phyloP scores from a whole-genome alignment of 2,888 invertebrate species.

The Melieria picta region DNA sequence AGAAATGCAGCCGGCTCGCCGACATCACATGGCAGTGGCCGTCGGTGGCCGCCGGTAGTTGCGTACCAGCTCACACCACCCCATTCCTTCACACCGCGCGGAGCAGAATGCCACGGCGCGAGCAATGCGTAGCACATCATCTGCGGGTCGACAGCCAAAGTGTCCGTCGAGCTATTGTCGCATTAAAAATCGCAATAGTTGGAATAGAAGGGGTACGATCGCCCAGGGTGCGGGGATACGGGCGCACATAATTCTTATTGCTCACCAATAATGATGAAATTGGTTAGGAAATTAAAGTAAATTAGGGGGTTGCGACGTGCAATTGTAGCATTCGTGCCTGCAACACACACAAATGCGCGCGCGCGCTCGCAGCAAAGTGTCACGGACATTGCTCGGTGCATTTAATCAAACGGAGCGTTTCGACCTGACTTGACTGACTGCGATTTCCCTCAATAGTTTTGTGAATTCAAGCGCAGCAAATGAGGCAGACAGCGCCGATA shows the following conservation, averaged over 20 bases:
- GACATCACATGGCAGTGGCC: background rate
- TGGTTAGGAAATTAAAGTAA: conserved; percentile 24
- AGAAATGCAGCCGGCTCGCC: background rate
- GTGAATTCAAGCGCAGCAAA: conserved; percentile 19
- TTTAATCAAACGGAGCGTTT: too few species aligned
- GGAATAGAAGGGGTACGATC: background rate
- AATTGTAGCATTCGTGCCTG: background rate
- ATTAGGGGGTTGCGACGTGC: conserved; percentile 19
- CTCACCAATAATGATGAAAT: conserved; percentile 23
- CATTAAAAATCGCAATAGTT: background rate
- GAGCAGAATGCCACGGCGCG: too few species aligned
- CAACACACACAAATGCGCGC: background rate
- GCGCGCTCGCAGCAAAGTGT: background rate
- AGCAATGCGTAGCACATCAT: background rate
- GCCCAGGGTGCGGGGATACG: background rate
- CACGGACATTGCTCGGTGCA: too few species aligned
- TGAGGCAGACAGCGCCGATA: background rate
- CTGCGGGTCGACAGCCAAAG: background rate
- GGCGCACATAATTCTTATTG: conserved; percentile 12
- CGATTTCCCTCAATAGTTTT: conserved; percentile 1
- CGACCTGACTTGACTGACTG: conserved; percentile 9
- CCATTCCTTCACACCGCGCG: too few species aligned
- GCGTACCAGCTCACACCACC: too few species aligned
- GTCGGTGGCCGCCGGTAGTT: background rate
- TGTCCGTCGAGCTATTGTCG: conserved; percentile 4